These are phyloP conservation scores for Nemopilema nomurai DNA, from an alignment of 30 jellyfish, hydroid and myxozoan species.

Conservation along the genomic window DNA sequence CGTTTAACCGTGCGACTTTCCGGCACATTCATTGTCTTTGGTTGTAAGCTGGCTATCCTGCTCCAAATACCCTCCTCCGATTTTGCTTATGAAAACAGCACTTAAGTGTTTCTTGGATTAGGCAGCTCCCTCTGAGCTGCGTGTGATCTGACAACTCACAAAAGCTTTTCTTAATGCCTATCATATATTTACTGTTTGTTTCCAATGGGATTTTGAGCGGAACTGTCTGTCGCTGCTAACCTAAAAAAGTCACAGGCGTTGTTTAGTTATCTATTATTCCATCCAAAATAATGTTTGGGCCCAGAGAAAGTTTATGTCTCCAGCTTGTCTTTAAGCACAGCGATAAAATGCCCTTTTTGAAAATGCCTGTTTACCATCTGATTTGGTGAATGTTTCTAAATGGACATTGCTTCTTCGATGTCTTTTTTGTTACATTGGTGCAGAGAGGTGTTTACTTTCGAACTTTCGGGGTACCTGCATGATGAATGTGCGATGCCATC, in stretches of 20 bases:
- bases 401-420: background rate
- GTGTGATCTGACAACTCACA: background rate
- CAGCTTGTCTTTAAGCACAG: background rate
- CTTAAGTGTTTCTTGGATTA: background rate
- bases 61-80: background rate
- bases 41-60: background rate
- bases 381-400: background rate
- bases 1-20: no score
- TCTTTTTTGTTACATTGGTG: background rate
- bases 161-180: background rate
- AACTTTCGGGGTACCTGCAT: no score
- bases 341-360: background rate
- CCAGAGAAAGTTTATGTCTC: background rate
- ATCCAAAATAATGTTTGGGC: background rate
- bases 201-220: background rate
- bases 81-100: background rate
- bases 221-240: background rate
- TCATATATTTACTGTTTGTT: no score
- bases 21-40: background rate
- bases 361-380: background rate
- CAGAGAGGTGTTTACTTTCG: no score
- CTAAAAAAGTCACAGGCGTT: background rate
- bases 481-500: no score
- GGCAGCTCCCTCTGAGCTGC: background rate
- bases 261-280: background rate